Percentiles rank a stretch among this genome's conserved stretches.
These are phyloP conservation scores for Drosophila subquinaria DNA, from an alignment of 2,888 invertebrate genomes.

Conservation along the genomic window DNA sequence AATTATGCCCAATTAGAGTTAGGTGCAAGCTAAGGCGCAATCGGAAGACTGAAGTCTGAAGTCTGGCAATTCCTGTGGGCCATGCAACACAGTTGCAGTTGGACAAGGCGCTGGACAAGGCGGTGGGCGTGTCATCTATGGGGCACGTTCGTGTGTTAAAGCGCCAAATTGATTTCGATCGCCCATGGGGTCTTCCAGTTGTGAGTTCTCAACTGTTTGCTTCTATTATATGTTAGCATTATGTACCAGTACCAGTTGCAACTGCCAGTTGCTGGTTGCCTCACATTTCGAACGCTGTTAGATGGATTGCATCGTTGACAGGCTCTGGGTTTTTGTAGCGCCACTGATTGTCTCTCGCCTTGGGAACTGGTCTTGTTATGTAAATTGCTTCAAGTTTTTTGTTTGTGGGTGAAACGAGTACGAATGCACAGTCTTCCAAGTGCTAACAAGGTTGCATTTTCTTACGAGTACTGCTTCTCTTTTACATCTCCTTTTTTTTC, in stretches of 20 bases:
- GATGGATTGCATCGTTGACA: slow-evolving; percentile 84
- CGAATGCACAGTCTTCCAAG: slow-evolving; percentile 47
- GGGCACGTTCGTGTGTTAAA: slow-evolving; percentile 77
- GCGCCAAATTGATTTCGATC: slow-evolving; percentile 82
- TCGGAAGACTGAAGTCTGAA: slow-evolving; percentile 24
- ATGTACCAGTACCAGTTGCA: slow-evolving; percentile 25
- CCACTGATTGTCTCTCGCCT: slow-evolving; percentile 75
- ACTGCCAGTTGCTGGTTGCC: slow-evolving; percentile 44
- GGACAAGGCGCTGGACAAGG: slow-evolving; percentile 14
- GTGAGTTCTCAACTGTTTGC: slow-evolving; percentile 26
- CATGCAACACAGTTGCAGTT: slow-evolving; percentile 36
- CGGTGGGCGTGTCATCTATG: slow-evolving; percentile 72
- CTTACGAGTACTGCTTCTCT: slow-evolving; percentile 12
- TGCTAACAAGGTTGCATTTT: slow-evolving; percentile 73
- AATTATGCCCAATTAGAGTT: slow-evolving; percentile 84
- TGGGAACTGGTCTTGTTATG: slow-evolving; percentile 79
- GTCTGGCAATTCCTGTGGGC: slow-evolving; percentile 67
- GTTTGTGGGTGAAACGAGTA: slow-evolving; percentile 68
- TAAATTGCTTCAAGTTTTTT: slow-evolving; percentile 62
- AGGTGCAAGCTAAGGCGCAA: slow-evolving; percentile 64
- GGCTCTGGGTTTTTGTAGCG: slow-evolving; percentile 68
- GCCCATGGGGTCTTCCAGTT: slow-evolving; percentile 67
- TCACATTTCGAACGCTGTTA: slow-evolving; percentile 61
- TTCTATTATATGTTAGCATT: slow-evolving; percentile 26
- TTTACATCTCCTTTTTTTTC: slow-evolving; percentile 19